Conservation (phyloP, 2,888 invertebrate genomes). For the Ophion ellenae region DNA sequence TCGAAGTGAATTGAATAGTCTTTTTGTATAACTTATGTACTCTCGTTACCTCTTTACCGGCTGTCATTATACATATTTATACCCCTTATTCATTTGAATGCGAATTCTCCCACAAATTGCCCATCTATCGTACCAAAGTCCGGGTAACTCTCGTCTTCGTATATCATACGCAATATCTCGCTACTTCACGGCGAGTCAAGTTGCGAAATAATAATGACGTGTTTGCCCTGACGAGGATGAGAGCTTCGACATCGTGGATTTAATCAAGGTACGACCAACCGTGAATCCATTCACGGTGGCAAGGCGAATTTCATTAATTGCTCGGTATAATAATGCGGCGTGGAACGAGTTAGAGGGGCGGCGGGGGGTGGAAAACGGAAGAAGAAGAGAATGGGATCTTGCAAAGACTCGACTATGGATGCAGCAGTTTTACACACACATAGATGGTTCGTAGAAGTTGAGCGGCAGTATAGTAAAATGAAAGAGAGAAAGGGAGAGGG, state of each 20-base stretch:
- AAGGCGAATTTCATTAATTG: conserved; percentile 67
- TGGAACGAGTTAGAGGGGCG: background rate
- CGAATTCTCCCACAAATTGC: conserved; percentile 19
- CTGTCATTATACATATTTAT: background rate
- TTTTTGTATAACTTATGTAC: background rate
- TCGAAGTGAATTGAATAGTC: conserved; percentile 6
- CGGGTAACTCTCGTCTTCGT: conserved; percentile 16
- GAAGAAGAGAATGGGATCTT: conserved; percentile 15
- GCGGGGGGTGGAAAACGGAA: background rate
- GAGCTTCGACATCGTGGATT: conserved; percentile 50
- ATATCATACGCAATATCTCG: conserved; percentile 5
- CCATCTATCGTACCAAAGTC: conserved; percentile 20
- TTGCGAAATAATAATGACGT: conserved; percentile 57
- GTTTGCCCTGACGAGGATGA: conserved; percentile 39
- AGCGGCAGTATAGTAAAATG: conserved; percentile 40
- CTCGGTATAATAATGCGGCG: conserved; percentile 64
- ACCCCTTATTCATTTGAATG: conserved; percentile 11
- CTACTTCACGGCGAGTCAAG: conserved; percentile 27
- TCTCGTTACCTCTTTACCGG: background rate
- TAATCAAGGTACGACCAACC: conserved; percentile 59
- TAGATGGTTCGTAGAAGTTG: conserved; percentile 50
- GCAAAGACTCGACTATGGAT: conserved; percentile 19
- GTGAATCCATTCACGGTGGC: conserved; percentile 60
- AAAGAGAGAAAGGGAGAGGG: conserved; percentile 21
- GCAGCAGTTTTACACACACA: conserved; percentile 20